A percentile compares a stretch with the other conserved stretches of the same genome.
Evolutionary conservation across 2,888 invertebrate species (phyloP).

Genomic region (Hemistola chrysoprasaria): DNA sequence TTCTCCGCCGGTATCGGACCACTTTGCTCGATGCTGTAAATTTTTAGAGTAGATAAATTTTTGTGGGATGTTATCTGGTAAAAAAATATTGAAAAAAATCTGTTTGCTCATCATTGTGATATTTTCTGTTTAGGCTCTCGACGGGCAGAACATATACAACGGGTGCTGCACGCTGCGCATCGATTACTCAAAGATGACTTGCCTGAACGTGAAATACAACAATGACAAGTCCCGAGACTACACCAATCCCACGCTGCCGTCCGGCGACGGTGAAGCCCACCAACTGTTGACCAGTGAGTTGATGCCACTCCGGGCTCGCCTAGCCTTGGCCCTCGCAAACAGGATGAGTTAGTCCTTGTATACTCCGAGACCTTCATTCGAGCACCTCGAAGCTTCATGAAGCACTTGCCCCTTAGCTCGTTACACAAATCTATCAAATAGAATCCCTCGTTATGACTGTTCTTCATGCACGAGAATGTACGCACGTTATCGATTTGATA

Average conservation of each 20-base stretch:
- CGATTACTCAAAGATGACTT: conserved; percentile 99
- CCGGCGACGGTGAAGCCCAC: conserved; percentile 90
- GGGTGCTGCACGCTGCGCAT: conserved; percentile 99
- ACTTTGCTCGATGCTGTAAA: conserved; percentile 27
- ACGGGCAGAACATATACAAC: conserved; percentile 99
- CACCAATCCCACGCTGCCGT: conserved; percentile 98
- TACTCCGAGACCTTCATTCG: conserved; percentile 54
- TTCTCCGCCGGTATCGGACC: conserved; percentile 23
- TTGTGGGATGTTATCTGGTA: conserved; percentile 18
- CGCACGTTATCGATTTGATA: conserved; percentile 11
- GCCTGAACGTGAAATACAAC: conserved; percentile 99
- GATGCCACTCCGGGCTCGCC: conserved; percentile 77
- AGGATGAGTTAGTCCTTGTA: conserved; percentile 84
- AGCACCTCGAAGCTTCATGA: conserved; percentile 66
- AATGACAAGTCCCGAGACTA: conserved; percentile 99
- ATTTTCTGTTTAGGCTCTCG: conserved; percentile 87
- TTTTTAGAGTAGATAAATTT: conserved; percentile 21
- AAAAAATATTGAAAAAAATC: not conserved
- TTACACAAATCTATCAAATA: conserved; percentile 34
- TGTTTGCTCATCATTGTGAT: not conserved
- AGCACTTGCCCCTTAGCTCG: conserved; percentile 32
- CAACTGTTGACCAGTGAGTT: conserved; percentile 86
- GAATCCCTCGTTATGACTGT: conserved; percentile 8
- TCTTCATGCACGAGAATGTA: conserved; percentile 16
- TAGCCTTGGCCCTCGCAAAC: conserved; percentile 78